A percentile compares a stretch with the other conserved stretches of the same genome.
Conservation (phyloP, 2,888 invertebrate species). For the Strigamia maritima region DNA sequence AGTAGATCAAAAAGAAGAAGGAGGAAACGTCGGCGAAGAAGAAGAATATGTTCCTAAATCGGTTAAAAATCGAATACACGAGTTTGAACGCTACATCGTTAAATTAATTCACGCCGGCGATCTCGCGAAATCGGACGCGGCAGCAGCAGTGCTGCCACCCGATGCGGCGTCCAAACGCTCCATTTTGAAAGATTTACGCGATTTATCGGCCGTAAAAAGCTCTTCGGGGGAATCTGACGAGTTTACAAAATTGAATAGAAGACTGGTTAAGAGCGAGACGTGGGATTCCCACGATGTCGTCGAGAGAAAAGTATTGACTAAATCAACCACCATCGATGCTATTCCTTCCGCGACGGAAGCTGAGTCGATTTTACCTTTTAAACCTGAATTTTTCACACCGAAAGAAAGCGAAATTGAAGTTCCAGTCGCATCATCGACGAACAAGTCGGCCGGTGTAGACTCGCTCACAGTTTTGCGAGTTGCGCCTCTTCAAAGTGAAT, state of each 20-base stretch:
- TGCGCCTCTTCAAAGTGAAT: background rate
- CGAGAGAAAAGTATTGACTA: background rate
- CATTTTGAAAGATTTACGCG: background rate
- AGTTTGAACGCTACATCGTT: background rate
- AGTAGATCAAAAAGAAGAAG: background rate
- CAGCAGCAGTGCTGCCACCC: background rate
- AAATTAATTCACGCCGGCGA: background rate
- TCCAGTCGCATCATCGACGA: background rate
- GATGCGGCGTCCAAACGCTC: background rate
- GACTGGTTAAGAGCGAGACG: background rate
- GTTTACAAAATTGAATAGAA: background rate
- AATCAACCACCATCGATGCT: background rate
- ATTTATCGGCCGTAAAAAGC: background rate
- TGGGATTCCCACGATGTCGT: background rate
- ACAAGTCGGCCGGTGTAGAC: too few relatives aligned
- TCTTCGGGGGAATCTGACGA: background rate
- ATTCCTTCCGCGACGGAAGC: background rate
- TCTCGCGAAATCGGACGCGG: background rate
- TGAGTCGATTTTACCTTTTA: background rate
- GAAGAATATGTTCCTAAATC: slow-evolving; percentile 2
- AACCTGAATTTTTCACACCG: background rate
- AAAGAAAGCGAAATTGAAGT: background rate
- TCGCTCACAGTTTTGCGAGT: background rate
- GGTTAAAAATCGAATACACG: background rate
- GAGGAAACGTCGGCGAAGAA: background rate